Evolutionary conservation across 2,888 invertebrate species (phyloP), one percentile per base, ranked within the genome.

Genomic region (Resseliella maxima): DNA sequence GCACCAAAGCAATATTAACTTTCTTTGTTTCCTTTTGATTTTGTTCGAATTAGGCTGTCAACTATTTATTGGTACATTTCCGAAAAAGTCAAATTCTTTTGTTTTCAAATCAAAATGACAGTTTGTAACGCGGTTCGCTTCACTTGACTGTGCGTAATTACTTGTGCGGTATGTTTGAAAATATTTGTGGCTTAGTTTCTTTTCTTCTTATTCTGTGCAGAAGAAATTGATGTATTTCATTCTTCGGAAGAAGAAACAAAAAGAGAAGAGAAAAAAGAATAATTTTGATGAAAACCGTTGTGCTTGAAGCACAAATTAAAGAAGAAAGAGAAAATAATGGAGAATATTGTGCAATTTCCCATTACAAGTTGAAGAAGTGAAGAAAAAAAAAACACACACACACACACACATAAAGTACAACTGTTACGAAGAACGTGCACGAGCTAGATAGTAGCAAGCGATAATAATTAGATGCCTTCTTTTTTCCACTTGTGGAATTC

Each of bases 261-360:
- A 24, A 15, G 2, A 59, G 2, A 24, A 59, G 10, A 59, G 5
- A 59, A 59, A n/a, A 59, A 31, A 72, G 72, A 31, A 27, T 12
- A 15, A 50, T 8, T 72, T 72, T 31, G 31, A 72, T 72, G 31
- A 72, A 72, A 50, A 72, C 72, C 31, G 72, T 72, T 72, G 24
- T 24, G 59, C 59, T n/a, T 24, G 59, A n/a, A 59, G 59, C 27
- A 18, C 18, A 24, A 27, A 2, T 72, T 2, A 35, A 72, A 27
- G 72, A 35, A 72, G 72, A 72, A 72, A 72, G 72, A 72, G 72
- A 83, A 83, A 83, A 38, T 36, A 38, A 83, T 83, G 83, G 38
- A 83, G 38, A 38, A 83, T 38, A 83, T 83, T 83, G 83, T 83
- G 83, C 83, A 83, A 83, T 83, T 83, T 38, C 38, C 83, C 38